Conservation (phyloP, 2,113 vertebrate genomes). For the Psilopsiagon aymara region DNA sequence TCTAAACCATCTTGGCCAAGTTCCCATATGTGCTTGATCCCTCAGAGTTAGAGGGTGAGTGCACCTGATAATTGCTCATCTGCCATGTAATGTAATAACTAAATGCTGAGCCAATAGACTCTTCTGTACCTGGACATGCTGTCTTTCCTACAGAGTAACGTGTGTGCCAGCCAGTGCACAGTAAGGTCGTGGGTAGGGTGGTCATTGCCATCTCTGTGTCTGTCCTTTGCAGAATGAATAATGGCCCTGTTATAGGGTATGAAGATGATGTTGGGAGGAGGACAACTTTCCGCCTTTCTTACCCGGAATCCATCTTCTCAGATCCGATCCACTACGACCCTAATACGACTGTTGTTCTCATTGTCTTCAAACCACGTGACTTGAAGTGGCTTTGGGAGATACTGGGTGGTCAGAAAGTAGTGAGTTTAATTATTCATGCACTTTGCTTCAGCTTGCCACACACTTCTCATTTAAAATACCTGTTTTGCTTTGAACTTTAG, state of each 20-base stretch:
- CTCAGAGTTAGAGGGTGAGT: background rate
- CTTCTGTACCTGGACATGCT: background rate
- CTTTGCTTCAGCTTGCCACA: background rate
- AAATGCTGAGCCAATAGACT: background rate
- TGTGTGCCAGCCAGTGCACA: accelerated
- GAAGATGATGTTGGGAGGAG: conserved; percentile 83
- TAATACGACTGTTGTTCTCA: conserved; percentile 75
- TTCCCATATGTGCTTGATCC: background rate
- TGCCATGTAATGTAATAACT: background rate
- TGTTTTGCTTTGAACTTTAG: background rate
- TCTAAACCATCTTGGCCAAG: background rate
- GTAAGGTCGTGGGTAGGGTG: background rate
- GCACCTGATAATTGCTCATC: background rate
- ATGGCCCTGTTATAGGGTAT: conserved; percentile 79
- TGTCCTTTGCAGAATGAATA: conserved; percentile 78
- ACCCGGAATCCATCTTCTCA: conserved; percentile 83
- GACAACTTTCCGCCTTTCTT: conserved; percentile 83
- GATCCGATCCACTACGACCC: conserved; percentile 77
- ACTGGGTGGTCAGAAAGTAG: conserved; percentile 69
- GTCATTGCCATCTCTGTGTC: background rate
- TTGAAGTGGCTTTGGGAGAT: conserved; percentile 80
- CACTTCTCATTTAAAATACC: background rate
- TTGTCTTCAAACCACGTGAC: conserved; percentile 78
- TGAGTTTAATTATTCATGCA: conserved; percentile 57
- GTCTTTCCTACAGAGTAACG: background rate